Evolutionary conservation across 2,888 invertebrate species (phyloP), one percentile per base, ranked within the genome.

Genomic region (Anthoptus insignis): DNA sequence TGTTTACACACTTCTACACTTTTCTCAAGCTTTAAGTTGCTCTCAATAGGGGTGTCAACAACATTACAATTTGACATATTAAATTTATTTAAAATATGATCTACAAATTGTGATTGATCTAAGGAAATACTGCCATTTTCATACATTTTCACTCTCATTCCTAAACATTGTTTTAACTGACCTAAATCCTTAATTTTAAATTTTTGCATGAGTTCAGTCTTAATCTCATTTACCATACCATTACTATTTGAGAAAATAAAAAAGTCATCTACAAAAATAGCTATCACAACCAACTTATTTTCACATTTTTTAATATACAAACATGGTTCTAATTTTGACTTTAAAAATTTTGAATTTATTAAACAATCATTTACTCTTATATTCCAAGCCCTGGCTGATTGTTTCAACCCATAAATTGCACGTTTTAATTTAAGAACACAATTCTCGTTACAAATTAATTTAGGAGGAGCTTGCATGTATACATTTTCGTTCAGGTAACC

Each of bases 121-220:
- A 69, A 11, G 50, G 59, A 45, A 3, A 66, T 47, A 9, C 14
- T 13, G 29, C 42, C 13, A 27, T 59, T 54, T 19, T 58, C 13
- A 37, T n/a, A n/a, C n/a, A n/a, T n/a, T n/a, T n/a, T n/a, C n/a
- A n/a, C n/a, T n/a, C n/a, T n/a, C 57, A 72, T 50, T 32, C 71
- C 68, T 32, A 72, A 42, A 57, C 73, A 72, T 19, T 74, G 45
- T 57, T 57, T 65, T 9, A 74, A 42, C 14, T 70, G 66, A 7
- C 72, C 71, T 27, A 70, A 59, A 49, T 70, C 45, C 60, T 72
- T 72, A 14, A 72, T 70, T 39, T 65, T 69, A 67, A 73, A 73
- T 42, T 66, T 66, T 54, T n/a, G n/a, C n/a, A n/a, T n/a, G n/a
- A n/a, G n/a, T n/a, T n/a, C n/a, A n/a, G n/a, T n/a, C n/a, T n/a